Percentiles rank a stretch among this genome's conserved stretches.
Conservation (phyloP, 2,888 invertebrate species). For the Dioctria rufipes region DNA sequence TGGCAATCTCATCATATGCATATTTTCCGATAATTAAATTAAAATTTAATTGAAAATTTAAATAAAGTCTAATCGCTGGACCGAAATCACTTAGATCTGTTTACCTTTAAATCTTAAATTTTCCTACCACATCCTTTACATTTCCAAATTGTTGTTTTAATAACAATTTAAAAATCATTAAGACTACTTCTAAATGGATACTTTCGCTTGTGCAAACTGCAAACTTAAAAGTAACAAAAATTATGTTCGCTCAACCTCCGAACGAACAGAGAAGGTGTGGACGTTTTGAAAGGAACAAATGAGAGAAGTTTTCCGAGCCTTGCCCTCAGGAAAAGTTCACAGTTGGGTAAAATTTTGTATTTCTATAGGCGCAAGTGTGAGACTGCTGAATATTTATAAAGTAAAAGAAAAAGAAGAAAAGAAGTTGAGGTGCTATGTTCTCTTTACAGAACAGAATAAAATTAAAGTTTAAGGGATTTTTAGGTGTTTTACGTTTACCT, state of each 20-base stretch:
- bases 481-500: not conserved
- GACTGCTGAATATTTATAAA: slow-evolving; percentile 25
- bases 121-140: too few relatives aligned
- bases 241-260: not conserved
- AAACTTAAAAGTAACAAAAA: slow-evolving; percentile 19
- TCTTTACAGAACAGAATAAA: not conserved
- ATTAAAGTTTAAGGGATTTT: slow-evolving; percentile 12
- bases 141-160: not conserved
- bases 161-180: slow-evolving; percentile 27
- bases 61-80: too few relatives aligned
- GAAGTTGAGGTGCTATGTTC: not conserved
- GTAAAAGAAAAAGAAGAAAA: not conserved
- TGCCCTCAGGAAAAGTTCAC: slow-evolving; percentile 3
- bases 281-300: slow-evolving; percentile 12
- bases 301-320: slow-evolving; percentile 15
- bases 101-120: too few relatives aligned
- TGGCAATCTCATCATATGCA: too few relatives aligned
- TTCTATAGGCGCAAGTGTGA: slow-evolving; percentile 31
- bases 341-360: slow-evolving; percentile 15
- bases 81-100: too few relatives aligned
- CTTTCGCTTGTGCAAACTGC: not conserved
- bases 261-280: slow-evolving; percentile 3
- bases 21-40: too few relatives aligned
- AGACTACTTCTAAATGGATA: slow-evolving; percentile 1
- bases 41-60: too few relatives aligned